Evolutionary conservation across 2,888 invertebrate genomes (phyloP), one percentile per base, ranked within the genome.

Genomic region (Xylota segnis): DNA sequence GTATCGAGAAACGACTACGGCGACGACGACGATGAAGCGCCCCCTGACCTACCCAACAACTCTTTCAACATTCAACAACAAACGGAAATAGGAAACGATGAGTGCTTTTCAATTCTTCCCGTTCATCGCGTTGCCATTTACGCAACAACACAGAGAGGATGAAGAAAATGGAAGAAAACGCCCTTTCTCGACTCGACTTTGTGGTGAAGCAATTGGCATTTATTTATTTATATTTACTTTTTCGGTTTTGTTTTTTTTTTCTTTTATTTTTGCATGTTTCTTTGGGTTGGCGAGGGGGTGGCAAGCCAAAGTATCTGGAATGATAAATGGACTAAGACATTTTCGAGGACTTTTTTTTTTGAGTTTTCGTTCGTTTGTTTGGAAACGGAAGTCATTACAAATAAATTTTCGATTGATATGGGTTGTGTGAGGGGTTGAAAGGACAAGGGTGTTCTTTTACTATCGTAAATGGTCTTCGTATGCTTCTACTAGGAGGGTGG

Each of bases 91-190:
- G 86, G 86, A 86, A 86, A 76, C 65, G 76, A 72, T 82, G 82
- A 86, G 82, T 77, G 76, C 68, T 77, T 86, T 77, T 72, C 86
- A 86, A 82, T 82, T 86, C 86, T 77, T 86, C 72, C 86, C 72
- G 86, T 86, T 86, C 82, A 86, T 82, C 86, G 86, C 82, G 66
- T 72, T 82, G 72, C 82, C 72, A 86, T 86, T 86, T 86, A 72
- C 61, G 68, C 47, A 66, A 54, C 66, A 76, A 68, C 45, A 61
- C 45, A 59, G 56, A 59, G 56, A 56, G 10, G 54, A 32, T n/a
- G n/a, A n/a, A n/a, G n/a, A 56, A 43, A 43, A 5, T 10, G 59
- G n/a, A 29, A 10, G 27, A 72, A 72, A 74, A 84, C 70, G 70
- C 79, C 79, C 58, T 79, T 50, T 61, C 37, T 37, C 37, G 37